Evolutionary conservation across 2,113 vertebrate species (phyloP), one percentile per base, ranked within the genome.

Genomic region (Pomatostomus ruficeps): DNA sequence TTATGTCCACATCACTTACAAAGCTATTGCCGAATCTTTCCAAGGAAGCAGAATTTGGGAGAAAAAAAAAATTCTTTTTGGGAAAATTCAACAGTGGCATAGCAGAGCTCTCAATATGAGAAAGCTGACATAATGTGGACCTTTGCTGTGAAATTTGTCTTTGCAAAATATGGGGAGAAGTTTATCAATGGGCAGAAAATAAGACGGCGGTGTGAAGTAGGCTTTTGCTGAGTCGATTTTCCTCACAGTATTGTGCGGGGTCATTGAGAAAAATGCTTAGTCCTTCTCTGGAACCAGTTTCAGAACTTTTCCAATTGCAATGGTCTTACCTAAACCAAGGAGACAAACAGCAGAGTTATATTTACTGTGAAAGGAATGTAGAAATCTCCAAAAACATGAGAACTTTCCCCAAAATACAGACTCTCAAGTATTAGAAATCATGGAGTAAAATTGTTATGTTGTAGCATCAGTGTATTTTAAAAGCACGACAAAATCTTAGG

Each of bases 21-120:
- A 98, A 98, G 98, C 98, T 98, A 98, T 98, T 98, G 98, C 98
- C 98, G 96, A 97, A 97, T 98, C 98, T 98, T 98, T 98, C 98
- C 98, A 98, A 98, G 97, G 97, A 98, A 98, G 97, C 96, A 97
- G 97, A 98, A 97, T 98, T 97, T 97, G 93, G 95, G 97, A 95
- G 92, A 91, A 89, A 96, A 95, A 95, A 93, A 93, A 95, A 93
- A 73, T 76, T 62, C 90, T 96, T 91, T 96, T 89, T 73, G 85
- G 91, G 95, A 92, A 97, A 98, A 99, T 97, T 98, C 98, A 99
- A 98, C 98, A 98, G 98, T 99, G 99, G 98, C 99, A 99, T 99
- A 99, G 99, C 98, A 98, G 98, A 99, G 99, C 99, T 99, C 99
- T 99, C 99, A 99, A 99, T 99, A 99, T 99, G 99, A 99, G 99